Evolutionary conservation across 2,113 vertebrate species (phyloP), one percentile per base, ranked within the genome.

Genomic region (Oncorhynchus keta): DNA sequence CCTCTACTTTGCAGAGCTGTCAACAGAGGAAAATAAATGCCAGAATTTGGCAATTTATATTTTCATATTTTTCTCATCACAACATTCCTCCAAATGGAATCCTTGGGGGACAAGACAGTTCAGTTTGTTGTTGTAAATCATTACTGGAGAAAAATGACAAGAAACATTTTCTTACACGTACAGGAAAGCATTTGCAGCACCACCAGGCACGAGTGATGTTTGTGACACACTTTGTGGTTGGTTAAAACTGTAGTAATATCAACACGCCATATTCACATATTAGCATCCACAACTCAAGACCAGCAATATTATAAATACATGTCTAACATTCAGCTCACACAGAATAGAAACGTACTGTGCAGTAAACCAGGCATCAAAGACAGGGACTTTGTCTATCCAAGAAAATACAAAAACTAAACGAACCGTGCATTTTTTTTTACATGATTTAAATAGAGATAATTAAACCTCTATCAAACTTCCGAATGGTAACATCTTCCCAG

Each of bases 151-250:
- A 74, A 82, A 75, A 79, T 45, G 11, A 11, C 39, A 9, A 45
- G 39, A 45, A 45, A 45, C 0, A 11, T 45, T 3, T 45, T 45
- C 39, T 12, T 45, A 11, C 9, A 45, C 9, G 9, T 45, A 11
- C 9, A 45, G 51, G 80, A 81, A 80, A 81, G 81, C 79, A 89
- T 62, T 81, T 85, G 87, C 88, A 90, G 86, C 87, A 88, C 88
- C 87, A 85, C 84, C 87, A 88, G 90, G 90, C 89, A 90, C 90
- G 87, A 74, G 83, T 88, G 87, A 92, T 83, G 84, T 86, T 48
- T 79, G 81, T 85, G 85, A 90, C 83, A 87, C 84, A 87, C 77
- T n/a, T 84, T 85, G 84, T 82, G 82, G 77, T 76, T 81, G 18
- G 77, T 77, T 82, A 75, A 83, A 86, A 55, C 51, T 16, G 51